These are phyloP conservation scores for Triplophysa dalaica DNA, from an alignment of 2,113 vertebrate species.

Conservation along the genomic window DNA sequence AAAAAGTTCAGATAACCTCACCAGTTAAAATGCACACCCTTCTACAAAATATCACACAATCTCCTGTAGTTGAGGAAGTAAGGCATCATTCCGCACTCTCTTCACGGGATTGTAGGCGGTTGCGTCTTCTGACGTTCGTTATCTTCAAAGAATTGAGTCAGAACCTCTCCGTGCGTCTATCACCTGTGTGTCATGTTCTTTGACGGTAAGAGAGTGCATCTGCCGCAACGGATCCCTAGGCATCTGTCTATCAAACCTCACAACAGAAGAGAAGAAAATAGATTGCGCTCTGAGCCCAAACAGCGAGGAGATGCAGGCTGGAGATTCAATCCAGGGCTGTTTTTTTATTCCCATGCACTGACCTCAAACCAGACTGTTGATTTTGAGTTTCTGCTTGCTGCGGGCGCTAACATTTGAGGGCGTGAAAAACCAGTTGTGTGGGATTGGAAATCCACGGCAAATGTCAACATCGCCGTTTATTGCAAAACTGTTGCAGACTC, in stretches of 20 bases:
- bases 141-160: constrained; percentile 61
- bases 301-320: not conserved
- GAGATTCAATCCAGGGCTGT: not conserved
- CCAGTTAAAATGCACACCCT: constrained; percentile 48
- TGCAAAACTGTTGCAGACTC: not conserved
- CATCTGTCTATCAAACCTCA: constrained; percentile 53
- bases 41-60: constrained; percentile 59
- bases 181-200: constrained; percentile 49
- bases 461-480: constrained; percentile 8
- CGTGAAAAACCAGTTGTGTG: not conserved
- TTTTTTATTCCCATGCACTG: constrained; percentile 19
- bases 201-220: constrained; percentile 37
- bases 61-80: constrained; percentile 58
- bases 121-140: constrained; percentile 60
- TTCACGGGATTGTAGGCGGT: constrained; percentile 51
- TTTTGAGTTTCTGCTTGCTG: not conserved
- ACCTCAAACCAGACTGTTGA: constrained; percentile 7
- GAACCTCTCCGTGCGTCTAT: constrained; percentile 54
- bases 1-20: constrained; percentile 41
- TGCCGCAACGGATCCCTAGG: constrained; percentile 37
- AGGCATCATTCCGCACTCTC: constrained; percentile 57
- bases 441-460: not conserved
- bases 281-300: constrained; percentile 20
- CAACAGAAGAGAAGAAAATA: constrained; percentile 50
- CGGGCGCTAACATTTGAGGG: not conserved